Evolutionary conservation across 1,140 invertebrate species (phyloP), one percentile per base, ranked within the genome.

Genomic region (Goniozus legneri): DNA sequence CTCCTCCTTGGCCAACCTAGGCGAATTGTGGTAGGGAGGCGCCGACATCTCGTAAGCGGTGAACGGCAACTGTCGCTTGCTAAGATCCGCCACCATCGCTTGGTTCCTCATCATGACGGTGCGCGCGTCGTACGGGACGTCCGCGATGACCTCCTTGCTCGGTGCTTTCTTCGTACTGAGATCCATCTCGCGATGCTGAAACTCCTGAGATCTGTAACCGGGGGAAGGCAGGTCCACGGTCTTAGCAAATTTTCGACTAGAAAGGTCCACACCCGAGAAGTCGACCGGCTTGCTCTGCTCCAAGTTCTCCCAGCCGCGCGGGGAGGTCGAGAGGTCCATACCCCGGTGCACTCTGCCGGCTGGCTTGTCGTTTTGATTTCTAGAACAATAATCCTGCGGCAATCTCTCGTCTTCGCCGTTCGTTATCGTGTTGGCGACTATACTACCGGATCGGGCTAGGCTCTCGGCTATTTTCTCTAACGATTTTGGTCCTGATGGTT

Each of bases 381-480:
- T 56, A 8, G 56, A 31, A n/a, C 44, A 54, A 22, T 64, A 59
- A 22, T 67, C 58, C 15, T 67, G 54, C 1, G 58, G 51, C 3
- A 54, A 20, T 42, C 61, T 60, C 3, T 64, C 56, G 3, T 62
- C 54, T 2, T 65, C 63, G 12, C 58, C 67, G 35, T 65, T 72
- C 0, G 38, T 16, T 14, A 58, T 16, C 8, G 45, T 45, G 15
- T 51, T 56, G 33, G 62, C 45, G 12, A 54, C 54, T 27, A 27
- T 27, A 4, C 4, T 27, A 22, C 52, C 51, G 2, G 69, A 64
- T 30, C 67, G 68, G 0, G 74, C 73, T 15, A 76, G 37, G 40
- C 69, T 73, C 31, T 76, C 69, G 0, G 73, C 74, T 15, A 76
- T 76, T 32, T 75, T 74, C 3, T 76, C 74, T 4, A 74, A 40